Evolutionary conservation across 1,140 invertebrate genomes (phyloP).

Genomic region (Stenopsyche tienmushanensis): DNA sequence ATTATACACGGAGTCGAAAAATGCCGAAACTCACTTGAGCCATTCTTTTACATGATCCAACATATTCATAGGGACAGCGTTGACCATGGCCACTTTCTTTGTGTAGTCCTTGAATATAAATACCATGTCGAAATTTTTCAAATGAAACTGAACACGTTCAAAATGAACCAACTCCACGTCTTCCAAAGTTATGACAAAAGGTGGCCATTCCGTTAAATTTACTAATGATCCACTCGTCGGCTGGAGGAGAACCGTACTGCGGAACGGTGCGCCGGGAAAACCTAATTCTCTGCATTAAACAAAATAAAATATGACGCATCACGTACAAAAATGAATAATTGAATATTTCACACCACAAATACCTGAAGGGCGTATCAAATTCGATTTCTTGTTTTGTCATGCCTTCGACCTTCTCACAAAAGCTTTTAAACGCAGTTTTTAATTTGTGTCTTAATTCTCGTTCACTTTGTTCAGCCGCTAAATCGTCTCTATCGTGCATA

Average conservation of each 20-base stretch:
- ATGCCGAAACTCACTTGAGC: constrained; percentile 94
- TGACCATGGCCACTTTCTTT: constrained; percentile 92
- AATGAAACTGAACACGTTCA: constrained; percentile 96
- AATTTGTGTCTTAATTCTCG: constrained; percentile 94
- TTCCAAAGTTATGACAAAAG: constrained; percentile 97
- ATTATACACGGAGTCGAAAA: not conserved
- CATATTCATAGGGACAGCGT: constrained; percentile 98
- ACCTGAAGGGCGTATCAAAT: constrained; percentile 95
- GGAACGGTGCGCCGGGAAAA: constrained; percentile 96
- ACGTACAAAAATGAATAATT: not conserved
- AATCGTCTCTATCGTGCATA: constrained; percentile 98
- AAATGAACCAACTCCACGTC: constrained; percentile 98
- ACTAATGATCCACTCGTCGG: constrained; percentile 96
- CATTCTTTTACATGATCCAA: constrained; percentile 99
- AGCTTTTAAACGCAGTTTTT: constrained; percentile 97
- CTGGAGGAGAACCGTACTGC: constrained; percentile 93
- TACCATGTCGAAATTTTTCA: constrained; percentile 99
- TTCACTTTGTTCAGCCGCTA: constrained; percentile 98
- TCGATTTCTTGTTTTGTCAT: constrained; percentile 97
- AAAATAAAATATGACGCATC: not conserved
- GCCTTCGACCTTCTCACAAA: constrained; percentile 95
- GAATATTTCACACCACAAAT: not conserved
- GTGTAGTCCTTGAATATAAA: constrained; percentile 99
- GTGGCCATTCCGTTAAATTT: constrained; percentile 98
- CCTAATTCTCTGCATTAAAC: constrained; percentile 75